Evolutionary conservation across 2,888 invertebrate species (phyloP), one percentile per base, ranked within the genome.

Genomic region (Bellardia bayeri): DNA sequence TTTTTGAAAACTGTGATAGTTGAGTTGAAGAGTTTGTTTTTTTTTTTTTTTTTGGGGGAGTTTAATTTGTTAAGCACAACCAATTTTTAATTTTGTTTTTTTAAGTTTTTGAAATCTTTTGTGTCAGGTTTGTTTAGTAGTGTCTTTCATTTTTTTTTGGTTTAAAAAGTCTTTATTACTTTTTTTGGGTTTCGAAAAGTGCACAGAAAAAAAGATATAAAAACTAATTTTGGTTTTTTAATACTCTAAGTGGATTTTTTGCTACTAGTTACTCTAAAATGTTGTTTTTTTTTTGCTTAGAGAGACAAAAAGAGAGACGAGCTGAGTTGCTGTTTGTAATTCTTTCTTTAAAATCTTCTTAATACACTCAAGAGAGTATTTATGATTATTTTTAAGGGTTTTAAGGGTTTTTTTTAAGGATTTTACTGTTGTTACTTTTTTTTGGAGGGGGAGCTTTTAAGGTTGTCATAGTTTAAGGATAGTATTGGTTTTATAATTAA

Each of bases 381-480:
- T 61, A 37, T 33, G 8, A 54, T 2, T n/a, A n/a, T 54, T 74
- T 76, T 71, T 71, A 86, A 23, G 14, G 79, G 64, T 13, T 23
- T 23, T n/a, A n/a, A 54, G 14, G 9, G 8, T n/a, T 69, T 69
- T 71, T 86, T 72, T 61, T 92, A 2, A 93, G 90, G 5, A 91
- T 78, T 13, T 92, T 91, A 5, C 92, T 91, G 2, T 91, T 54
- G 16, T 54, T 71, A 56, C 2, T 56, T 72, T 54, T 33, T 13
- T 56, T 49, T 16, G 16, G 61, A 33, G 6, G 40, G 61, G 13
- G 33, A 72, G 23, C 74, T 72, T 2, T 11, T 13, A 45, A 13
- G 45, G 74, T 71, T 45, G 3, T 8, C 3, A 9, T 40, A 64
- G 51, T 23, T 23, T 13, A 63, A 45, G 61, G 63, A 45, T 71